These are phyloP conservation scores for Bergia puertoricense DNA, from an alignment of 92 coral and sea anemone species.

Conservation along the genomic window DNA sequence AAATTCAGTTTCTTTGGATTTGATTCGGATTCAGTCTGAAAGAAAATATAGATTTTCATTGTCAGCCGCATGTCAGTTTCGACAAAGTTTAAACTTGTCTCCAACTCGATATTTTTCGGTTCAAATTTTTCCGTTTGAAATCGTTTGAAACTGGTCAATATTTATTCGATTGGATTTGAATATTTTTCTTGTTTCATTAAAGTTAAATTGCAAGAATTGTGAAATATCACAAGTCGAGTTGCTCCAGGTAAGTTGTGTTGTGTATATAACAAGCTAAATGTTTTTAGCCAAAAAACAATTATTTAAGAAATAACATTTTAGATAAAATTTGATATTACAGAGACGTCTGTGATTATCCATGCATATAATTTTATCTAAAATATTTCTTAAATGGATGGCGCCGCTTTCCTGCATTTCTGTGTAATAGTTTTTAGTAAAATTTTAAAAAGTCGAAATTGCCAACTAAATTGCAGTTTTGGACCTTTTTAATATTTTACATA, in stretches of 20 bases:
- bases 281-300: neutral
- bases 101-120: neutral
- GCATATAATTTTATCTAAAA: conserved; percentile 3
- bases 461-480: neutral
- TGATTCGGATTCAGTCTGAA: neutral
- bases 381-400: neutral
- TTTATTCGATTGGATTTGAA: no score
- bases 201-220: neutral
- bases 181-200: no score
- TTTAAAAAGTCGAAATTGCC: conserved; percentile 5
- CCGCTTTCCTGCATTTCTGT: neutral
- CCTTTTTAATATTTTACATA: neutral
- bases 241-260: conserved; percentile 19
- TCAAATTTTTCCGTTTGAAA: neutral
- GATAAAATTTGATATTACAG: conserved; percentile 37
- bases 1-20: neutral
- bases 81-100: neutral
- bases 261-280: neutral
- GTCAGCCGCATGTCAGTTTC: neutral
- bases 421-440: neutral
- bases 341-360: conserved; percentile 37
- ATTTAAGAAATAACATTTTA: conserved; percentile 2
- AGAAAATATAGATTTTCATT: neutral
- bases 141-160: neutral
- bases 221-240: neutral